These are phyloP conservation scores for Drosophila guanche DNA, from an alignment of 1,140 invertebrate genomes.

Conservation along the genomic window DNA sequence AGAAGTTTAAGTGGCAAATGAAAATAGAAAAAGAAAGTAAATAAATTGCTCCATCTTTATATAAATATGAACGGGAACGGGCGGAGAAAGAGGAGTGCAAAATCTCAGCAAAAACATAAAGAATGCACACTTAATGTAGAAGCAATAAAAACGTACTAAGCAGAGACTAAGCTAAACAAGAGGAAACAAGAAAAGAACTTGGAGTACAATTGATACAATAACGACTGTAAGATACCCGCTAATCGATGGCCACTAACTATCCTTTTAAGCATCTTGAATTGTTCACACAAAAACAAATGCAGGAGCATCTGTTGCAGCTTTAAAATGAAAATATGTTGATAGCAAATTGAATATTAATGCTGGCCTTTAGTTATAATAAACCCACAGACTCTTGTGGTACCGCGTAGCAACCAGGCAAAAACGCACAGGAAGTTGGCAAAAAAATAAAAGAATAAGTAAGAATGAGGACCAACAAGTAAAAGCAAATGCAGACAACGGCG, in stretches of 20 bases:
- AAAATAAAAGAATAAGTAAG: slow-evolving; percentile 14
- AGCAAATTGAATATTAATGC: too few species aligned
- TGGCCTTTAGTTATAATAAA: too few species aligned
- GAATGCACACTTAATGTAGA: slow-evolving; percentile 62
- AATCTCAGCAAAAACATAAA: slow-evolving; percentile 44
- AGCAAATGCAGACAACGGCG: slow-evolving; percentile 54
- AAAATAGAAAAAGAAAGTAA: slow-evolving; percentile 37
- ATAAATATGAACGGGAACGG: slow-evolving; percentile 8
- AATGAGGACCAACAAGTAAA: slow-evolving; percentile 26
- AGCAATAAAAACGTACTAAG: slow-evolving; percentile 70
- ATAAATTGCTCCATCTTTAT: slow-evolving; percentile 23
- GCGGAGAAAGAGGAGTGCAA: background rate
- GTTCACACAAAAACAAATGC: too few species aligned
- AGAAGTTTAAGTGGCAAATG: slow-evolving; percentile 38
- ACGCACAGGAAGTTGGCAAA: slow-evolving; percentile 42
- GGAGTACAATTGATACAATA: background rate
- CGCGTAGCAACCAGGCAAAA: background rate
- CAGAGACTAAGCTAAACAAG: slow-evolving; percentile 41
- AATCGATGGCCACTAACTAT: too few species aligned
- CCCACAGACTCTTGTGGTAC: too few species aligned
- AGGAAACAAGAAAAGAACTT: background rate
- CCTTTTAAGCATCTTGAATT: too few species aligned
- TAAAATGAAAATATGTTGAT: too few species aligned
- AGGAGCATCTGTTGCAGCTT: too few species aligned
- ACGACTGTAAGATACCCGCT: background rate